These are phyloP conservation scores for Hylia prasina DNA, from an alignment of 2,113 vertebrate species.

Conservation along the genomic window DNA sequence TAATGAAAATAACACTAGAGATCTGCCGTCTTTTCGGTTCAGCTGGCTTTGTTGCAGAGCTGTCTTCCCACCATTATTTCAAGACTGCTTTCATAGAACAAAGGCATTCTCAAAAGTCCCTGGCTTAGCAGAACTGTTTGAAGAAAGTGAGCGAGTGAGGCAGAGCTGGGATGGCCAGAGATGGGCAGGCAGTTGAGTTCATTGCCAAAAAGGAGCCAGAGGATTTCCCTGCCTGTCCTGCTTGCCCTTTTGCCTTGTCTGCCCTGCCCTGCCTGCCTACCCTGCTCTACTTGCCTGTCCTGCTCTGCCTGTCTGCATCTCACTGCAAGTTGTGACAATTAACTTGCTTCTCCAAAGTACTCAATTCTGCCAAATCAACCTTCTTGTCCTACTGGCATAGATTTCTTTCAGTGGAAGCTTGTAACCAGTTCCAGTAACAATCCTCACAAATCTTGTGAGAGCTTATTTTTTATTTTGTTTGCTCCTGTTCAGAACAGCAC, in stretches of 20 bases:
- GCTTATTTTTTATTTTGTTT: neutral
- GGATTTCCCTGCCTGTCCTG: neutral
- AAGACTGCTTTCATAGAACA: neutral
- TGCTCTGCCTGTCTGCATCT: neutral
- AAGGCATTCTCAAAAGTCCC: neutral
- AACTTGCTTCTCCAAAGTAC: neutral
- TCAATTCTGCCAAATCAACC: neutral
- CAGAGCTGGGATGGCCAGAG: neutral
- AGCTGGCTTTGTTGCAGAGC: neutral
- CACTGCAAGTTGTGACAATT: neutral
- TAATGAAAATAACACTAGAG: neutral
- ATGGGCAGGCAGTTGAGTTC: neutral
- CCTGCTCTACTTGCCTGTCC: neutral
- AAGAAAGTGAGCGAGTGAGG: neutral
- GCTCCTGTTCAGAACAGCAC: neutral
- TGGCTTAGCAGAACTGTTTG: neutral
- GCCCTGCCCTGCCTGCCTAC: neutral
- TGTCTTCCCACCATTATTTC: neutral
- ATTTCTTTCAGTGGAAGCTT: neutral
- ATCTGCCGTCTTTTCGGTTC: neutral
- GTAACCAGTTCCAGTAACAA: neutral
- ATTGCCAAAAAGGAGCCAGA: neutral
- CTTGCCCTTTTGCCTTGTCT: neutral
- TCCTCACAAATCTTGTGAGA: neutral
- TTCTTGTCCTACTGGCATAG: neutral